Evolutionary conservation across 2,113 vertebrate genomes (phyloP), one percentile per base, ranked within the genome.

Genomic region (Dascyllus trimaculatus): DNA sequence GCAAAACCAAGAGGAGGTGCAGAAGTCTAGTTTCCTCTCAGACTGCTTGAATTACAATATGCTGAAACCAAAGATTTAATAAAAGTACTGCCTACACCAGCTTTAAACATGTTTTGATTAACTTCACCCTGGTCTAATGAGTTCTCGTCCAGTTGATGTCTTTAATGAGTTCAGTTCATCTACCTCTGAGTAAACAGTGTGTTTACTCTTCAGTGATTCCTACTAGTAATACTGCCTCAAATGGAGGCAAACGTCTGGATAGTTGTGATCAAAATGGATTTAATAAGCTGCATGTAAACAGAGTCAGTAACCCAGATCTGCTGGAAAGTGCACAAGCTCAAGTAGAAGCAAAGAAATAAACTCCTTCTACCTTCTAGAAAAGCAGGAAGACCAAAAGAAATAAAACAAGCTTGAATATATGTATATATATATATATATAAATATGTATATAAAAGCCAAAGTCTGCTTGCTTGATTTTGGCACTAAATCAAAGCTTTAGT

Each of bases 241-340:
- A 40, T 8, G 8, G 26, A 29, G 26, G 26, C 26, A 2, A 29
- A 29, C 2, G 26, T 29, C 32, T 43, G 40, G 40, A 13, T 43
- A 14, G 1, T 15, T 43, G 40, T 43, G 40, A 15, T 43, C 13
- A 43, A 43, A 43, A 43, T 43, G 40, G 40, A 43, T 4, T 9
- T 35, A 43, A 9, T 8, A 19, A 4, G 19, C 62, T 64, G 22
- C 45, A 26, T 38, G 26, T 45, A 68, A 68, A 58, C 51, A 22
- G 52, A 64, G 74, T 53, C 71, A 71, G 40, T 2, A 43, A 71
- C 40, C 59, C 74, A 32, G 15, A 78, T 54, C 75, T 75, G 53
- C 81, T 75, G 61, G 22, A 89, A 89, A 88, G 81, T 89, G 81
- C 82, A 82, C 59, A 76, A n/a, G 66, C 22, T 78, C 22, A 73